Evolutionary conservation across 2,113 vertebrate genomes (phyloP).

Genomic region (Sarotherodon lohbergeri): DNA sequence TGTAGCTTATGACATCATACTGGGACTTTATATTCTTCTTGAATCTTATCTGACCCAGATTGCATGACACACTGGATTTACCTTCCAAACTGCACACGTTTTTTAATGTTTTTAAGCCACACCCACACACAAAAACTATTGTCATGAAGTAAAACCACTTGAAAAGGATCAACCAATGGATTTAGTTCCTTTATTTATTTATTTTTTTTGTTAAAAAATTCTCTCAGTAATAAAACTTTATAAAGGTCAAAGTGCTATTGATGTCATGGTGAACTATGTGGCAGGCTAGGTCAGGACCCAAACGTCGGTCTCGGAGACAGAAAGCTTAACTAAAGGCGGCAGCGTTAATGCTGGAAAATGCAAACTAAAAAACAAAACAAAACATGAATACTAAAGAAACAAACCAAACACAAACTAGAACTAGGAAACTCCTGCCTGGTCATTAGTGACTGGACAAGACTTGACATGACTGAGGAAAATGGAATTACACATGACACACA

Average conservation of each 20-base stretch:
- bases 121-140: background rate
- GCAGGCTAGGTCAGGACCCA: background rate
- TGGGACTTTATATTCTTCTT: background rate
- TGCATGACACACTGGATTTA: background rate
- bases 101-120: background rate
- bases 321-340: background rate
- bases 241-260: background rate
- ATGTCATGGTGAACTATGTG: background rate
- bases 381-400: background rate
- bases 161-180: background rate
- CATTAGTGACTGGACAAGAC: background rate
- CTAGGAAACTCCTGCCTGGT: background rate
- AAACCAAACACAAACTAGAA: background rate
- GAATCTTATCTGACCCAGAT: background rate
- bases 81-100: rapidly evolving
- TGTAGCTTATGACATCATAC: background rate
- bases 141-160: background rate
- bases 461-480: background rate
- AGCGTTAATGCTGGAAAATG: background rate
- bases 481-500: background rate
- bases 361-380: background rate
- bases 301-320: background rate
- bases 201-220: background rate
- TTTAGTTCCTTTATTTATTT: background rate
- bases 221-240: background rate